Evolutionary conservation across 1,140 invertebrate species (phyloP).

Genomic region (Yoshiicerus persimilis): DNA sequence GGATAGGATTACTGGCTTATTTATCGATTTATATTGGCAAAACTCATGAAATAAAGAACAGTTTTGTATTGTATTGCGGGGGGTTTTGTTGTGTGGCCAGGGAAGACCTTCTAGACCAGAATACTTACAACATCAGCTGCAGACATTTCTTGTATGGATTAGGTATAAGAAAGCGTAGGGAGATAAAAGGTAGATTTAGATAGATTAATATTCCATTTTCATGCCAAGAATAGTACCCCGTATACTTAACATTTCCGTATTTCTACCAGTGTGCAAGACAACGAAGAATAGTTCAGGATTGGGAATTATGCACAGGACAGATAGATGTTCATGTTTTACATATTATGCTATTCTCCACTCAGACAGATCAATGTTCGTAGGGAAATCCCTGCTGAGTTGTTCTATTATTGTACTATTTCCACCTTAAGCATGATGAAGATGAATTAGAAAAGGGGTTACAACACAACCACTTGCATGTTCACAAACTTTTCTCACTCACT

Average conservation of each 20-base stretch:
- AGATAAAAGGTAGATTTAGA: background rate
- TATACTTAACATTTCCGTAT: background rate
- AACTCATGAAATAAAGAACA: background rate
- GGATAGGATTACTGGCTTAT: background rate
- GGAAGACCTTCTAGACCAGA: background rate
- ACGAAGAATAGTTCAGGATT: background rate
- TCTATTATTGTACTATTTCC: background rate
- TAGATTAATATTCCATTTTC: background rate
- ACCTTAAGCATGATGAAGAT: background rate
- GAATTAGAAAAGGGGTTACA: background rate
- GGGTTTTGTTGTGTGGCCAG: background rate
- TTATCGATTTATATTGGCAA: constrained; percentile 11
- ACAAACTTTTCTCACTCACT: background rate
- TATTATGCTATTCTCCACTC: background rate
- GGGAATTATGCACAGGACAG: background rate
- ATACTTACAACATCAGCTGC: background rate
- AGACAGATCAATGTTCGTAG: background rate
- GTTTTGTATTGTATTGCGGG: background rate
- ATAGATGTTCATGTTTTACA: background rate
- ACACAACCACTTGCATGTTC: background rate
- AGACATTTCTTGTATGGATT: background rate
- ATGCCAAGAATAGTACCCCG: background rate
- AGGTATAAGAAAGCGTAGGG: background rate
- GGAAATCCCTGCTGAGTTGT: background rate
- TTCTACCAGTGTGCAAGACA: background rate